These are phyloP conservation scores for Ursus arctos DNA, from an alignment of 2,113 vertebrate species.

Conservation along the genomic window DNA sequence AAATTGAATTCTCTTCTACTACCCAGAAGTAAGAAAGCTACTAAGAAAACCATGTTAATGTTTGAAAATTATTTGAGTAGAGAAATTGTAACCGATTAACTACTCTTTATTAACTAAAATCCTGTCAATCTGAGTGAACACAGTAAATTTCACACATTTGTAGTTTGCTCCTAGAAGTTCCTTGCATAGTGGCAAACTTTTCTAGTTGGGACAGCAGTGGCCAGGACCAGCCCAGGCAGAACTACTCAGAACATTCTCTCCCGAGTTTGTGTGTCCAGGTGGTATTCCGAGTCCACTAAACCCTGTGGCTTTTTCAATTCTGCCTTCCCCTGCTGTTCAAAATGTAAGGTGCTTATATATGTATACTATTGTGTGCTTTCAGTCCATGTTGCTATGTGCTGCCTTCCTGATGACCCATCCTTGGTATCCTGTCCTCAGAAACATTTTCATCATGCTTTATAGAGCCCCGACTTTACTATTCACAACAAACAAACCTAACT, in stretches of 20 bases:
- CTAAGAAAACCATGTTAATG: not conserved
- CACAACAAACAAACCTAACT: constrained; percentile 7
- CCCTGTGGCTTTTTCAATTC: not conserved
- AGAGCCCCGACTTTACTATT: not conserved
- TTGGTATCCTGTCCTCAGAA: not conserved
- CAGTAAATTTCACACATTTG: not conserved
- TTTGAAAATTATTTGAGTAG: constrained; percentile 48
- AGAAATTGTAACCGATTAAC: not conserved
- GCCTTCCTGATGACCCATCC: not conserved
- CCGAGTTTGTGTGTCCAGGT: not conserved
- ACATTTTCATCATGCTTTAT: not conserved
- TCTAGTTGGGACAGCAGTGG: not conserved
- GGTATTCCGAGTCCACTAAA: not conserved
- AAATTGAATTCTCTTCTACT: not conserved
- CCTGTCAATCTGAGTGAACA: not conserved
- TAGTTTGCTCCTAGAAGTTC: not conserved
- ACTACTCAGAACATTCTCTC: not conserved
- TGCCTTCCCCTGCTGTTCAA: not conserved
- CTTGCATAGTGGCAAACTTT: constrained; percentile 13
- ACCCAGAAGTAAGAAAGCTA: not conserved
- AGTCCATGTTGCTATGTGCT: not conserved
- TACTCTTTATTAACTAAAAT: constrained; percentile 49
- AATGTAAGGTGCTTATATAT: not conserved
- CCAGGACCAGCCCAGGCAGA: not conserved
- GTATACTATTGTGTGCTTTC: not conserved